Evolutionary conservation across 2,888 invertebrate species (phyloP).

Genomic region (Copidosoma aretas): DNA sequence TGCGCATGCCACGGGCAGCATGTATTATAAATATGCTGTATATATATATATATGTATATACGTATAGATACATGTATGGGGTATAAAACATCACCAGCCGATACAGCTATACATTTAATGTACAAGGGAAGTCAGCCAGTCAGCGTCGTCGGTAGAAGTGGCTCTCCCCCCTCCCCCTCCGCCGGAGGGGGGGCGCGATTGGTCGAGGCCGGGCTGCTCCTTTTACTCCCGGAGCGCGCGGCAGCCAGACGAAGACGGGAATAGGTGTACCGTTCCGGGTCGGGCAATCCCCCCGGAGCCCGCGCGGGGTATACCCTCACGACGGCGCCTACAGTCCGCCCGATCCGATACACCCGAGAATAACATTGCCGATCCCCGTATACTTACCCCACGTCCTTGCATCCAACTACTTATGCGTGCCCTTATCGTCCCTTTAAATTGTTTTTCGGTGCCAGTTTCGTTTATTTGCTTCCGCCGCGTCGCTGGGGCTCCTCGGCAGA

Average conservation of each 20-base stretch:
- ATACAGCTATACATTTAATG: too few relatives aligned
- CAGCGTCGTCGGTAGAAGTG: neutral
- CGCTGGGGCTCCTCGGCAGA: too few relatives aligned
- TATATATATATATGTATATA: neutral
- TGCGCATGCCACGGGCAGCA: too few relatives aligned
- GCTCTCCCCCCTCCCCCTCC: neutral
- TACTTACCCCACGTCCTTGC: too few relatives aligned
- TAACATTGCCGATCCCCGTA: too few relatives aligned
- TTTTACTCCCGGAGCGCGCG: slow-evolving; percentile 38
- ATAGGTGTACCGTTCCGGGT: slow-evolving; percentile 44
- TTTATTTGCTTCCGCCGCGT: too few relatives aligned
- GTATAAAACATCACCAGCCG: neutral
- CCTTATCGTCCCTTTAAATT: too few relatives aligned
- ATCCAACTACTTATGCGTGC: too few relatives aligned
- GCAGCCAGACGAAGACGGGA: slow-evolving; percentile 23
- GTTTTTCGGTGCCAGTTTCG: too few relatives aligned
- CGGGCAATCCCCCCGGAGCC: slow-evolving; percentile 53
- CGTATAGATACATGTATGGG: neutral
- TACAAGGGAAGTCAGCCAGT: neutral
- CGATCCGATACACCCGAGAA: too few relatives aligned
- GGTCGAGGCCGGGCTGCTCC: slow-evolving; percentile 44
- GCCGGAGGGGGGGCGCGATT: slow-evolving; percentile 26
- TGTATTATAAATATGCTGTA: too few relatives aligned
- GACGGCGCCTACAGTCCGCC: neutral
- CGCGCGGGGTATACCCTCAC: neutral